Evolutionary conservation across 2,797 vertebrate genomes (phyloP).

Genomic region (Catostomus latipinnis): DNA sequence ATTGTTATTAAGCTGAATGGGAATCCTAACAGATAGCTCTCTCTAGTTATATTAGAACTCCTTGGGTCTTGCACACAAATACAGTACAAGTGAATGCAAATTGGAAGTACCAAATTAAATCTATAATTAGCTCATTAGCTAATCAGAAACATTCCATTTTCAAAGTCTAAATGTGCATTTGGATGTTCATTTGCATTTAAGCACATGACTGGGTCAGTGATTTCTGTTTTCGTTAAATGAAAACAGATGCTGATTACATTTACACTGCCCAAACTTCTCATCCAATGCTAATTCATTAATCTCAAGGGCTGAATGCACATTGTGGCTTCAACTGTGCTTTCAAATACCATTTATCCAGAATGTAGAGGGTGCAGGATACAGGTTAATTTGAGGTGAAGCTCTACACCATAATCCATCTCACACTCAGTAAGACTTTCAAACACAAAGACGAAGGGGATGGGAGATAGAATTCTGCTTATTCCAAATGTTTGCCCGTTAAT

Average conservation of each 20-base stretch:
- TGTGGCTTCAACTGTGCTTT: constrained; percentile 15
- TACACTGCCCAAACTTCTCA: background rate
- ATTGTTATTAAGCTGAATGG: no score
- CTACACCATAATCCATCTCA: constrained; percentile 28
- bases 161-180: constrained; percentile 8
- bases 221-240: constrained; percentile 18
- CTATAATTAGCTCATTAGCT: constrained; percentile 28
- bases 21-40: no score
- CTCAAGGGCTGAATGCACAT: background rate
- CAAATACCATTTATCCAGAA: constrained; percentile 23
- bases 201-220: background rate
- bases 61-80: background rate
- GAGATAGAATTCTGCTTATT: constrained; percentile 26
- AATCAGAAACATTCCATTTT: constrained; percentile 5
- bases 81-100: background rate
- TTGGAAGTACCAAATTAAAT: constrained; percentile 12
- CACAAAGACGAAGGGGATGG: background rate
- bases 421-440: constrained; percentile 12
- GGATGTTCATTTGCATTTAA: constrained; percentile 8
- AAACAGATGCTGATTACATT: constrained; percentile 22
- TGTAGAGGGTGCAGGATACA: background rate
- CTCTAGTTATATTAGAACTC: no score
- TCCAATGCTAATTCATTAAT: constrained; percentile 18
- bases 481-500: constrained; percentile 33
- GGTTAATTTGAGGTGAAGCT: constrained; percentile 8